phyloP scores from a whole-genome alignment of 2,888 invertebrate genomes.

The Yponomeuta plumbellus region DNA sequence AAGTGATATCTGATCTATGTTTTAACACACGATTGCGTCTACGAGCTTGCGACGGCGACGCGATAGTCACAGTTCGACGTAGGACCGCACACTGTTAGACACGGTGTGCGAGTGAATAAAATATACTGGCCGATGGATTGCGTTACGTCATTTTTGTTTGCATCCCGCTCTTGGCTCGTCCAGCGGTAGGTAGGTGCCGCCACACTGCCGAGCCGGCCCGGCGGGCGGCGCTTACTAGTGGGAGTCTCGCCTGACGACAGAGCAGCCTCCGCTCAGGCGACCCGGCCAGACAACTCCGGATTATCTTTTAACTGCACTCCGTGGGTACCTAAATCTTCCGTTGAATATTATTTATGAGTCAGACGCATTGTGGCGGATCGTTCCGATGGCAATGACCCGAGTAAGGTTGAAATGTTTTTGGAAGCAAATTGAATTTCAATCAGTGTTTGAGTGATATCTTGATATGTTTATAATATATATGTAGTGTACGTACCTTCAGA shows the following conservation, averaged over 20 bases:
- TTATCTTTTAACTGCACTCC: neutral
- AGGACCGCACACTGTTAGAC: neutral
- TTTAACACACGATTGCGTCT: neutral
- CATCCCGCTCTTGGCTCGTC: slow-evolving; percentile 9
- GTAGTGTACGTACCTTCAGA: too few species aligned
- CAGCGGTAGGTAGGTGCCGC: neutral
- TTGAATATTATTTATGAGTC: neutral
- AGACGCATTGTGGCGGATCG: neutral
- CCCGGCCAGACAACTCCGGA: neutral
- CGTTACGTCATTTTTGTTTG: slow-evolving; percentile 26
- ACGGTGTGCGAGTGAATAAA: slow-evolving; percentile 15
- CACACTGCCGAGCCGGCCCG: slow-evolving; percentile 6
- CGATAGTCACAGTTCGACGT: neutral
- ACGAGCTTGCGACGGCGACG: neutral
- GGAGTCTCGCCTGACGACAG: slow-evolving; percentile 38
- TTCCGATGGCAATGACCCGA: too few species aligned
- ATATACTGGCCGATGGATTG: neutral
- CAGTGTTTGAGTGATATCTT: too few species aligned
- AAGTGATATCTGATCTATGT: neutral
- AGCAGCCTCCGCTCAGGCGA: slow-evolving; percentile 21
- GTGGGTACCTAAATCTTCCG: neutral
- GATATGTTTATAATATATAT: too few species aligned
- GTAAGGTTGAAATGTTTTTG: too few species aligned
- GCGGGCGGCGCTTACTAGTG: slow-evolving; percentile 18
- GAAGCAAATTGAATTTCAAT: too few species aligned